Evolutionary conservation across 64 coral and sea anemone species (phyloP), one percentile per base, ranked within the genome.

Genomic region (Actinia equina): DNA sequence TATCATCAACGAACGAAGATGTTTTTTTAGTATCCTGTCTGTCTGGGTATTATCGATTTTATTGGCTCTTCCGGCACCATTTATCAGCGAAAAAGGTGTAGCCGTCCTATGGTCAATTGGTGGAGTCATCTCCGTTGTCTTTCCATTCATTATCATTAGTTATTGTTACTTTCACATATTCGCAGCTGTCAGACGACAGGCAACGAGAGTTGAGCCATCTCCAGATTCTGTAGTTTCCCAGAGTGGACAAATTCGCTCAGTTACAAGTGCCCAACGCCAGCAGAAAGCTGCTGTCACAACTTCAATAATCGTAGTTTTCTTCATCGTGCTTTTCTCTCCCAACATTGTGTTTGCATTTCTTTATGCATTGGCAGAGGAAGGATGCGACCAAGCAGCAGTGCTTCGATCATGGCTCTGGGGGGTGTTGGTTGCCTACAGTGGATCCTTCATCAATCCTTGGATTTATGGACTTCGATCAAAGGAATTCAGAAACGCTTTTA

Each of bases 381-480:
- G 52, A 55, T 92, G 90, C 43, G 86, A 92, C 1, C 65, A 46
- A n/a, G 77, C 69, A 30, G 67, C 19, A 74, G 56, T 92, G 6
- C 85, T 87, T 60, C 82, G 83, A 16, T 67, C 79, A 26, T 92
- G 82, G 49, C 81, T 92, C 12, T 92, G 90, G 90, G 81, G 54
- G 76, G 70, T 53, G 6, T 52, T 92, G 41, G 43, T 83, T 15
- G 87, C 86, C 22, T 92, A 83, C 83, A 86, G 86, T 76, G 90
- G 90, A 43, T 92, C 90, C 1, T 86, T 86, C 7, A 20, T 92
- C 6, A 92, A 92, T 64, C 90, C 90, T 8, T 92, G 90, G 90
- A 83, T 92, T 45, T 92, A 92, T 58, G 90, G 90, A 22, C 77
- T 92, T 55, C 71, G 90, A 43, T 88, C 84, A 37, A 61, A 59